Base-by-base conservation (phyloP, 2,797 vertebrate genomes). In the Sparidentex hasta region DNA sequence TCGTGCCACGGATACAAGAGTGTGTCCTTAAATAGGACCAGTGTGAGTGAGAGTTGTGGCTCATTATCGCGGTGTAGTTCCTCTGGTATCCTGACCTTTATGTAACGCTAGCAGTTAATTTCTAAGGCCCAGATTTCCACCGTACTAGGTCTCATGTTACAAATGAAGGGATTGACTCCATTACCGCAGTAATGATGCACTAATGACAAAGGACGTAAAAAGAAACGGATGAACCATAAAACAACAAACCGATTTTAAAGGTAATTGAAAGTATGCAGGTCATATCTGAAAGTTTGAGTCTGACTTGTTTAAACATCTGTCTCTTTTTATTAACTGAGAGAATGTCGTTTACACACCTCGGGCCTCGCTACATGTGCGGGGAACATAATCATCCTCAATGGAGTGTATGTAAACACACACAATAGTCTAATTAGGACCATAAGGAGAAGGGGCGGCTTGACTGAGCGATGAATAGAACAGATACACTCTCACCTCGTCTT, bases 401-500 rank as follows among this genome's bases (percentile, higher is more conserved):
- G 64, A 83, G 88, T 83, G 80, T 88, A 75, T 89, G 87, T 87
- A 90, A 90, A 90, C 86, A 88, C 78, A 77, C 70, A 87, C 72
- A 89, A 90, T 56, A 82, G 83, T 76, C 72, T 90, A 87, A 94
- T 92, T 88, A 88, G 78, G 79, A 75, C 33, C 85, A 74, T 74
- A 47, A 83, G 80, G 80, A 81, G 82, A 80, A 74, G 78, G 68
- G 68, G 79, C 59, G 71, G 76, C 86, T 57, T 48, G 78, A 65
- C 79, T 21, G 51, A 71, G 56, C 27, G 27, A 59, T 83, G 87
- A 90, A 90, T 67, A 75, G 84, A 82, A 41, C 78, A 85, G 89
- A 91, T 87, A 90, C 84, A 83, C 89, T 79, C 90, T 93, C 90
- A 93, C 91, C 92, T 92, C 86, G 57, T 58, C 90, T 93, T 93